phyloP scores from a whole-genome alignment of 2,113 vertebrate genomes.

The Ibidorhyncha struthersii region DNA sequence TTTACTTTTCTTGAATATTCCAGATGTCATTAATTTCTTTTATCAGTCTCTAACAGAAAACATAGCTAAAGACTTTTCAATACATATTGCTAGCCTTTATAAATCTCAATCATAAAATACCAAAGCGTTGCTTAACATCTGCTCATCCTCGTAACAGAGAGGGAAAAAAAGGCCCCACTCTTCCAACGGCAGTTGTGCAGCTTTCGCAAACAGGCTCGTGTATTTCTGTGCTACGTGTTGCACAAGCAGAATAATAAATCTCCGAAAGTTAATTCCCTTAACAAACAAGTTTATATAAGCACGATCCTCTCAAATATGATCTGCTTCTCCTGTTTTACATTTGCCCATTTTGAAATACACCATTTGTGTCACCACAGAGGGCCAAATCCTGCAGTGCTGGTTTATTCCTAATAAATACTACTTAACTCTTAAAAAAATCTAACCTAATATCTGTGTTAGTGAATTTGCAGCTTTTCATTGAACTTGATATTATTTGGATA shows the following conservation, averaged over 20 bases:
- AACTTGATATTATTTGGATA: neutral
- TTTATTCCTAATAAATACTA: neutral
- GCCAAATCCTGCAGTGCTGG: neutral
- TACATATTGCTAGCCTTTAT: neutral
- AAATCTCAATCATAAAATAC: conserved; percentile 23
- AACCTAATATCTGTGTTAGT: neutral
- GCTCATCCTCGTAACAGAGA: conserved; percentile 8
- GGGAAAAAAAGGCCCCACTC: neutral
- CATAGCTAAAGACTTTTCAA: neutral
- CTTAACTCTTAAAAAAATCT: neutral
- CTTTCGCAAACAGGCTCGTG: neutral
- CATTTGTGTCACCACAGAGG: neutral
- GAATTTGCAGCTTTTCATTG: neutral
- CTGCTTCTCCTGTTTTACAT: neutral
- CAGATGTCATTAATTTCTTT: conserved; percentile 12
- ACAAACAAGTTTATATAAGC: neutral
- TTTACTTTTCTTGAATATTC: neutral
- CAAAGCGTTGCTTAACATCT: neutral
- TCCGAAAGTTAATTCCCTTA: neutral
- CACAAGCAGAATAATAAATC: conserved; percentile 19
- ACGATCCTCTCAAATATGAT: neutral
- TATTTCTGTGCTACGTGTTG: neutral
- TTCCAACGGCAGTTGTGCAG: neutral
- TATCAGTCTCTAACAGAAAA: conserved; percentile 31
- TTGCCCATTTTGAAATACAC: neutral